Evolutionary conservation across 2,113 vertebrate genomes (phyloP).

Genomic region (Syngnathus typhle): DNA sequence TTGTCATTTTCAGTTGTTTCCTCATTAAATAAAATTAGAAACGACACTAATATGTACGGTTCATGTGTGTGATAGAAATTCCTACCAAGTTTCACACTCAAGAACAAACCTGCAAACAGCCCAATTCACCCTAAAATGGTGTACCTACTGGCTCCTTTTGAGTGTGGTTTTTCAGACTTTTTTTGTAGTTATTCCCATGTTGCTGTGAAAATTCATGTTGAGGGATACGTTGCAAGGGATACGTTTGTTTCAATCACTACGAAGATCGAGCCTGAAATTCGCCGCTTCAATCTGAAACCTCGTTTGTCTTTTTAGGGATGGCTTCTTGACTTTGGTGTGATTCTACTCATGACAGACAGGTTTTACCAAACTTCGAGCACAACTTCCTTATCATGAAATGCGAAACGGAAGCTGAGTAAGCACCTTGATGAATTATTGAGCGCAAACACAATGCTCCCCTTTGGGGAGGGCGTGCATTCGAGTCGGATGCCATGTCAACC

Average conservation of each 20-base stretch:
- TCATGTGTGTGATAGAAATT: not conserved
- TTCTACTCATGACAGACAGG: not conserved
- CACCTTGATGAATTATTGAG: constrained; percentile 7
- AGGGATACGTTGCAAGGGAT: no score
- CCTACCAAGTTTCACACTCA: not conserved
- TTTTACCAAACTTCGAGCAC: not conserved
- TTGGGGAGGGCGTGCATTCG: not conserved
- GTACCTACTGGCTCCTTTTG: not conserved
- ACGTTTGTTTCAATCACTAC: no score
- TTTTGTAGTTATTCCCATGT: no score
- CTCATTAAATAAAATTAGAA: not conserved
- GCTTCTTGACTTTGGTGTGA: not conserved
- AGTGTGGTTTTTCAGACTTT: no score
- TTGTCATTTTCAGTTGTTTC: constrained; percentile 1
- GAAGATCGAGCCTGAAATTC: no score
- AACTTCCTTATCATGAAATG: not conserved
- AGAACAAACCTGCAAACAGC: not conserved
- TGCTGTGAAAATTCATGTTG: no score
- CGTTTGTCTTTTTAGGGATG: not conserved
- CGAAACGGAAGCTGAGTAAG: not conserved
- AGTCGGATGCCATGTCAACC: not conserved
- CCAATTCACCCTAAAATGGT: not conserved
- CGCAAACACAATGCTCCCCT: not conserved
- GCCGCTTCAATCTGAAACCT: no score
- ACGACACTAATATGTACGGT: not conserved